These are phyloP conservation scores for Corydoras maculifer DNA, from an alignment of 2,113 vertebrate species.

Conservation along the genomic window DNA sequence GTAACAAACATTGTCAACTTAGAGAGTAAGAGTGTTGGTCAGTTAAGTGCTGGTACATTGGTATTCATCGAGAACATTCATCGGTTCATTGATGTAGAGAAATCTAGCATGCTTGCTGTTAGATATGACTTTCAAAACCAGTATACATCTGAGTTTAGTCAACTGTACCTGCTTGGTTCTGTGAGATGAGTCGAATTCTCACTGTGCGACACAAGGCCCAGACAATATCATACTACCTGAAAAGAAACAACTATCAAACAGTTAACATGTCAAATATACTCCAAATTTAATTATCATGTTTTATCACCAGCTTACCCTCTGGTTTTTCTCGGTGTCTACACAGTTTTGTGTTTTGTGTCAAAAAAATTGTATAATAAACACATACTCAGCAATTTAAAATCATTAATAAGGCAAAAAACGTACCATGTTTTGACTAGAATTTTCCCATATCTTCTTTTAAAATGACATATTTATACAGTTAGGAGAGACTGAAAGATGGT, in stretches of 20 bases:
- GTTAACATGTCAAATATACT: not conserved
- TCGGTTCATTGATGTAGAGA: no score
- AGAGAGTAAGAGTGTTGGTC: no score
- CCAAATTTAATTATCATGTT: no score
- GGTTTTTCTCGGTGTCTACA: constrained; percentile 55
- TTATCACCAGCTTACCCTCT: constrained; percentile 47
- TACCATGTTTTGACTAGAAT: constrained; percentile 57
- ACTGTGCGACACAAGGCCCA: not conserved
- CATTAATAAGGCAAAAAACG: constrained; percentile 11
- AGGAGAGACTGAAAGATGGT: constrained; percentile 6
- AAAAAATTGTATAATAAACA: constrained; percentile 22
- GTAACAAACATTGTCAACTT: no score
- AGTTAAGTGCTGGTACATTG: no score
- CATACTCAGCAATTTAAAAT: no score
- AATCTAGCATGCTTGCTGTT: no score
- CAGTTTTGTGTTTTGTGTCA: not conserved
- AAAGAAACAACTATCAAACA: not conserved
- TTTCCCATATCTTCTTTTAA: constrained; percentile 48
- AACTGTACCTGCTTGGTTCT: constrained; percentile 28
- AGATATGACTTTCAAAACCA: no score
- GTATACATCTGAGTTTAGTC: not conserved
- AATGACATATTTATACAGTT: constrained; percentile 1
- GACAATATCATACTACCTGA: constrained; percentile 27
- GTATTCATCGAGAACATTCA: no score
- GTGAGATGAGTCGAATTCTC: constrained; percentile 1